Evolutionary conservation across 1,140 invertebrate species (phyloP), one percentile per base, ranked within the genome.

Genomic region (Euwallacea similis): DNA sequence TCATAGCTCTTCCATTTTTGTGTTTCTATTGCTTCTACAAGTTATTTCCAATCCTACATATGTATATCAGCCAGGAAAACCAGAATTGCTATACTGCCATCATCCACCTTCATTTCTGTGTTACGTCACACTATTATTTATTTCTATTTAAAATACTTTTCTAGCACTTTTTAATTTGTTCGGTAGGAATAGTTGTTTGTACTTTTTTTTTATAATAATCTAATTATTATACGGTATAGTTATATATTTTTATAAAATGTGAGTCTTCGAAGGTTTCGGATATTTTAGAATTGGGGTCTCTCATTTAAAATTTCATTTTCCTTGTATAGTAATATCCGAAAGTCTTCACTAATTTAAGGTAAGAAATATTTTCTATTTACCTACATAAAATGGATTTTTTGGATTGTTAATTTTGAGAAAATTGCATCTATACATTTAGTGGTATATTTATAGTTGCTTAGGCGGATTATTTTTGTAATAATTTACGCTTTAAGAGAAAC

Each of bases 301-400:
- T n/a, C 16, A 58, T 58, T 15, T 33, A 4, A 33, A 58, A 13
- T 16, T 15, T 59, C 21, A 59, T 59, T 16, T 41, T 61, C 43
- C 10, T 41, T 61, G 43, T 54, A 54, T n/a, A 65, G 53, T 53
- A 42, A 33, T 69, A 33, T 33, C 21, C 21, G 21, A 33, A 33
- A 33, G 9, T 55, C 13, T 44, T 44, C 16, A 56, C 9, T 42
- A 47, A 58, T 10, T 42, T 56, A 56, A 56, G 13, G 60, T 69
- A 69, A 69, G 67, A 69, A 61, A 69, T 69, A 69, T 64, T 70
- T 70, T 70, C 68, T 70, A 47, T 61, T 50, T 61, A 61, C n/a
- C 21, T 59, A 4, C 21, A 15, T 59, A 16, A 16, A 53, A 15
- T 11, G 11, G 50, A 33, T 46, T 62, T 63, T 70, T 63, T 70